Conservation (phyloP, 2,113 vertebrate species). For the Cercopithecus mona region DNA sequence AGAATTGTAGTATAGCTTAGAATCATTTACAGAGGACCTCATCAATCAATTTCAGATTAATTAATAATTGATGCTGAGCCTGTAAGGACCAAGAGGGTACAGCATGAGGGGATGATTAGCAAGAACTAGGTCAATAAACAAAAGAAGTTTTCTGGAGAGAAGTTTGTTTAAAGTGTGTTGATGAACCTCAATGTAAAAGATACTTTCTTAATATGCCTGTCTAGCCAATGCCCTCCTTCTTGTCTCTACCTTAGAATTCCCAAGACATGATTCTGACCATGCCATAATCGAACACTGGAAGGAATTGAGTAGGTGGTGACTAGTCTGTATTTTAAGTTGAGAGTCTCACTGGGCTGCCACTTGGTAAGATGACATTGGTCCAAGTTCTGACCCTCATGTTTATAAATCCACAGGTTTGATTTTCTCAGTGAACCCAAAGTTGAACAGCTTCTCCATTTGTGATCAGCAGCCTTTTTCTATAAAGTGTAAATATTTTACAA, state of each 20-base stretch:
- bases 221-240: background rate
- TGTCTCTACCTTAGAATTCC: background rate
- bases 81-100: background rate
- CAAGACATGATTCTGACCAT: background rate
- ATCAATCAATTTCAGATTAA: background rate
- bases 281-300: background rate
- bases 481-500: background rate
- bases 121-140: background rate
- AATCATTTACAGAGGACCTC: background rate
- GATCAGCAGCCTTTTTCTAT: background rate
- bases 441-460: background rate
- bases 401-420: background rate
- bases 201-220: background rate
- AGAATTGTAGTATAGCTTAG: background rate
- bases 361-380: background rate
- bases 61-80: background rate
- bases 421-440: background rate
- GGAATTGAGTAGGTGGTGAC: background rate
- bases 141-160: background rate
- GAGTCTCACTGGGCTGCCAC: background rate
- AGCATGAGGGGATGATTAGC: background rate
- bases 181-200: background rate
- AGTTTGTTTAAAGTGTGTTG: background rate
- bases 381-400: background rate
- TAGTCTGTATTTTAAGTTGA: background rate